phyloP scores from a whole-genome alignment of 2,113 vertebrate species.

The Brachypodius melanocephalos region DNA sequence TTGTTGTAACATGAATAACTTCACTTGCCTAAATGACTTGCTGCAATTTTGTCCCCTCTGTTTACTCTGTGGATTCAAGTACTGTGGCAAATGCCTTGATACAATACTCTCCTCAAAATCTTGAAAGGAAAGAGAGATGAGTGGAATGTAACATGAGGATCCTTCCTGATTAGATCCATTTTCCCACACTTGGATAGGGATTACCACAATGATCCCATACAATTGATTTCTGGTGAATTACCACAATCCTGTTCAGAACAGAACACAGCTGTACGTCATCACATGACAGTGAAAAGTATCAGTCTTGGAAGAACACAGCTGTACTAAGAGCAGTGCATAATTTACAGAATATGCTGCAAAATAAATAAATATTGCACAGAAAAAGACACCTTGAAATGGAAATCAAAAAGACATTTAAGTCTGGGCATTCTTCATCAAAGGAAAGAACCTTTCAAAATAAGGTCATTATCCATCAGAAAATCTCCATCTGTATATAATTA shows the following conservation, averaged over 20 bases:
- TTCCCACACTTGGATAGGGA: background rate
- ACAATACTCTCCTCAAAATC: background rate
- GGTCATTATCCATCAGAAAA: slow-evolving; percentile 69
- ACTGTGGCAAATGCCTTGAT: background rate
- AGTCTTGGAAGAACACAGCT: slow-evolving; percentile 15
- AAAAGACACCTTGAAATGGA: slow-evolving; percentile 53
- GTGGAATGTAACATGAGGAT: background rate
- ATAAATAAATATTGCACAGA: slow-evolving; percentile 36
- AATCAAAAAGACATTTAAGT: slow-evolving; percentile 66
- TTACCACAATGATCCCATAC: slow-evolving; percentile 32
- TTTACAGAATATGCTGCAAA: slow-evolving; percentile 44
- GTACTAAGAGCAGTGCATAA: slow-evolving; percentile 10
- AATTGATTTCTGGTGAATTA: slow-evolving; percentile 10
- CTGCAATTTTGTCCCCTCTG: background rate
- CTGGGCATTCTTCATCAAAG: slow-evolving; percentile 63
- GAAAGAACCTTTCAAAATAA: slow-evolving; percentile 56
- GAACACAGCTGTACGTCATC: background rate
- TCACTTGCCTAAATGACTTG: background rate
- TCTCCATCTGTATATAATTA: slow-evolving; percentile 72
- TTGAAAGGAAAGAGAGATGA: background rate
- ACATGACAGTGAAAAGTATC: background rate
- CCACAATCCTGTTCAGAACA: background rate
- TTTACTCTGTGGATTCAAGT: background rate
- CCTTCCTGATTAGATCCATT: background rate
- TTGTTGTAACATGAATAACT: background rate